Percentiles rank a stretch among this genome's conserved stretches.
phyloP scores from a whole-genome alignment of 2,113 vertebrate species.

The Setophaga coronata region DNA sequence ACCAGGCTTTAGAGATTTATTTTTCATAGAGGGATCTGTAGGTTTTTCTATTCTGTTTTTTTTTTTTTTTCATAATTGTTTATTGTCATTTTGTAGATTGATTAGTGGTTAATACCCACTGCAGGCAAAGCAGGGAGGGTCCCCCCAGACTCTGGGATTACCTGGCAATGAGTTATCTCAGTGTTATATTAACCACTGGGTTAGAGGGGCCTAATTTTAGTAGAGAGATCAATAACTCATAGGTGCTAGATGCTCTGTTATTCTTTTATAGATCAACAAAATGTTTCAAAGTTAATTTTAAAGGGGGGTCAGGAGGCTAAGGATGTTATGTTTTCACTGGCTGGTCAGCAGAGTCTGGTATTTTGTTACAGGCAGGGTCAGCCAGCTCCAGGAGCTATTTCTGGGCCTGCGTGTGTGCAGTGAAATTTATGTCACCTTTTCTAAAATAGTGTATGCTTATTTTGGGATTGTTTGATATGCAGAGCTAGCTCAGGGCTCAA shows the following conservation, averaged over 20 bases:
- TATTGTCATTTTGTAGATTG: constrained; percentile 2
- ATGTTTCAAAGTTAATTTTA: constrained; percentile 19
- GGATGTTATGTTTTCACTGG: constrained; percentile 27
- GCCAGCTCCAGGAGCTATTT: background rate
- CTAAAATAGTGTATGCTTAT: background rate
- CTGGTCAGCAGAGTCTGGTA: background rate
- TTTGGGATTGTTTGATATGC: background rate
- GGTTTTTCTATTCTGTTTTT: background rate
- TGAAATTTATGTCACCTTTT: background rate
- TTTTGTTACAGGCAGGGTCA: background rate
- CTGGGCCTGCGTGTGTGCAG: background rate
- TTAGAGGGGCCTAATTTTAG: constrained; percentile 2
- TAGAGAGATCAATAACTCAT: background rate
- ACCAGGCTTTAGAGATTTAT: background rate
- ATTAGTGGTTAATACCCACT: background rate
- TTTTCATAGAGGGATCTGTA: background rate
- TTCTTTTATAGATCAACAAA: constrained; percentile 11
- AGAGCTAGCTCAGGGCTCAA: background rate
- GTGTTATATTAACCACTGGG: background rate
- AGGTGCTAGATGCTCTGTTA: background rate
- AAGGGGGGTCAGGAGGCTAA: background rate
- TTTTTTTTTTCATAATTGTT: background rate
- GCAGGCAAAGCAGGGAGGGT: background rate
- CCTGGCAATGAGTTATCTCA: background rate
- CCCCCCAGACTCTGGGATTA: background rate